Evolutionary conservation across 2,113 vertebrate genomes (phyloP).

Genomic region (Motacilla alba): DNA sequence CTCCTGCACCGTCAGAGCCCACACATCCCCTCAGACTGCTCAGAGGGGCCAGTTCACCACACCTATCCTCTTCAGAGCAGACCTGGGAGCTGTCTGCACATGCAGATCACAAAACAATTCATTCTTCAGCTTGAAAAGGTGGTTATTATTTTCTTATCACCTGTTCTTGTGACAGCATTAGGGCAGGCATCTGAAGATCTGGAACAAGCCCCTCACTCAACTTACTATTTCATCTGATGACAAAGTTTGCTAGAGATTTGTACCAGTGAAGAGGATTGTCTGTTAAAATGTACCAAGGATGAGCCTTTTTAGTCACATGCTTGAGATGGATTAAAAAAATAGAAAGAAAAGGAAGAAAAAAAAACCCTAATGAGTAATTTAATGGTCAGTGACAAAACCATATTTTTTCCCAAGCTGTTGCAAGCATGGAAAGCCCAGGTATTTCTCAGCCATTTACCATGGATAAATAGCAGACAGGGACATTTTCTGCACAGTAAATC

Average conservation of each 20-base stretch:
- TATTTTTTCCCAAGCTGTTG: background rate
- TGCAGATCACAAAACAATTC: background rate
- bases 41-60: background rate
- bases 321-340: background rate
- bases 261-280: background rate
- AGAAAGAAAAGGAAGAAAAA: no score
- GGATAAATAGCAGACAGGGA: background rate
- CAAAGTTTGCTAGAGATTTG: background rate
- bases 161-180: background rate
- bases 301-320: background rate
- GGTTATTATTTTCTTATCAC: background rate
- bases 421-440: background rate
- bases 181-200: background rate
- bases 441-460: background rate
- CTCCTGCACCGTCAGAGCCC: background rate
- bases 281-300: background rate
- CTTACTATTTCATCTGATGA: background rate
- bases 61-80: background rate
- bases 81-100: background rate
- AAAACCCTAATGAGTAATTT: background rate
- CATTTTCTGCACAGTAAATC: background rate
- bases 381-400: background rate
- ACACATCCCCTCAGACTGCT: background rate
- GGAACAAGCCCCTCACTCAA: background rate
- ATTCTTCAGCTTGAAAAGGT: background rate